Percentiles rank a stretch among this genome's conserved stretches.
These are phyloP conservation scores for Mystacornis crossleyi DNA, from an alignment of 2,113 vertebrate genomes.

Conservation along the genomic window DNA sequence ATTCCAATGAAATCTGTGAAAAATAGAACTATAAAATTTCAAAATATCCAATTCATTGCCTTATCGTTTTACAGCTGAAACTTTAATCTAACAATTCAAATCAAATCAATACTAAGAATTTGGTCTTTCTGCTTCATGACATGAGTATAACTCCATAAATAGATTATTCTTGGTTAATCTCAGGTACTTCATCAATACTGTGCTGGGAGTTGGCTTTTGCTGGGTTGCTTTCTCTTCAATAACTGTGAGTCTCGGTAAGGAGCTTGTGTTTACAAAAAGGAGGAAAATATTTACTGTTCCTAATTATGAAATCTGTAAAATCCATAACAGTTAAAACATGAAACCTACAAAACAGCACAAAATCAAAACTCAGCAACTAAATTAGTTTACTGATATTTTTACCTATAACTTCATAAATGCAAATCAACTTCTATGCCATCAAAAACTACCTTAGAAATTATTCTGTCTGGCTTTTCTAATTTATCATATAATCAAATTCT, in stretches of 20 bases:
- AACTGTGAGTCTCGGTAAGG: not conserved
- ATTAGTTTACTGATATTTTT: not conserved
- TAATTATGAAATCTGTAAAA: not conserved
- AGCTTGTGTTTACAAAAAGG: not conserved
- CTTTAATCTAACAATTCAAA: not conserved
- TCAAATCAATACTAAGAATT: not conserved
- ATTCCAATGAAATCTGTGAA: not conserved
- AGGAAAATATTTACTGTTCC: not conserved
- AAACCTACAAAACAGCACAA: not conserved
- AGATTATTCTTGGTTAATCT: not conserved
- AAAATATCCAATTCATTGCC: not conserved
- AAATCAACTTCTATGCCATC: not conserved
- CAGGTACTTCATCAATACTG: not conserved
- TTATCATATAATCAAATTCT: conserved; percentile 34
- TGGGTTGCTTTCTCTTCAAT: not conserved
- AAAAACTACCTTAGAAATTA: conserved; percentile 9
- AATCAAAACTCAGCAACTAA: not conserved
- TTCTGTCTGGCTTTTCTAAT: conserved; percentile 41
- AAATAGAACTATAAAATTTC: not conserved
- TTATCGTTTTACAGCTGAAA: not conserved
- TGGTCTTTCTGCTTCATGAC: not conserved
- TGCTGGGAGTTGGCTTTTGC: not conserved
- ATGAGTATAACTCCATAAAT: not conserved
- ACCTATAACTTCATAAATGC: not conserved
- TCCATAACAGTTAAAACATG: not conserved